Evolutionary conservation across 2,888 invertebrate genomes (phyloP), one percentile per base, ranked within the genome.

Genomic region (Tholera decimalis): DNA sequence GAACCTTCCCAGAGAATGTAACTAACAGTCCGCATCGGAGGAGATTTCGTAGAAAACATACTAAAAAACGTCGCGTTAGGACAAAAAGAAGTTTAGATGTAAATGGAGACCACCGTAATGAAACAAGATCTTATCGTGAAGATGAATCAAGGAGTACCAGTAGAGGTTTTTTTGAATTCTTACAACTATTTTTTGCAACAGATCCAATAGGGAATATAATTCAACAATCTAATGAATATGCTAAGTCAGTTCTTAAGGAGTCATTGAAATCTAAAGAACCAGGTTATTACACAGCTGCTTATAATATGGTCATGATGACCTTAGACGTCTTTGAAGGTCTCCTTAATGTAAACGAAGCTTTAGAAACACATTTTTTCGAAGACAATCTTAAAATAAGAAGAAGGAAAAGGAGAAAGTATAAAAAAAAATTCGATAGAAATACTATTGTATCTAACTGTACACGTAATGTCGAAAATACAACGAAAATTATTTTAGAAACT

Each of bases 311-410:
- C 5, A 87, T 92, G 84, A 86, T 89, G 67, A 88, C 86, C 41
- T 65, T 95, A 55, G 93, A 94, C 68, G 62, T 92, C 0, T 85
- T 95, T 1, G 92, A 95, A 63, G 91, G 91, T 22, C 75, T 93
- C 5, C 77, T 91, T 28, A 83, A 89, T 28, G 85, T 91, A 18
- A 87, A 90, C 24, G 83, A 90, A 54, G 88, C 88, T 41, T 70
- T 93, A 35, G 73, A 77, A 35, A 84, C 86, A 18, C 87, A 86
- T 76, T 70, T 88, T 13, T 74, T 76, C 57, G 62, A 60, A 46
- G 66, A 67, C 28, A 35, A 33, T 71, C 18, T 54, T 53, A 28
- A 73, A 68, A 58, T 1, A 5, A 67, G 83, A 70, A 35, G 71
- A 73, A 55, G 80, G 77, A 55, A 72, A 56, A 39, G 80, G 67